These are phyloP conservation scores for Drosophila incognita DNA, from an alignment of 2,888 invertebrate genomes.

Conservation along the genomic window DNA sequence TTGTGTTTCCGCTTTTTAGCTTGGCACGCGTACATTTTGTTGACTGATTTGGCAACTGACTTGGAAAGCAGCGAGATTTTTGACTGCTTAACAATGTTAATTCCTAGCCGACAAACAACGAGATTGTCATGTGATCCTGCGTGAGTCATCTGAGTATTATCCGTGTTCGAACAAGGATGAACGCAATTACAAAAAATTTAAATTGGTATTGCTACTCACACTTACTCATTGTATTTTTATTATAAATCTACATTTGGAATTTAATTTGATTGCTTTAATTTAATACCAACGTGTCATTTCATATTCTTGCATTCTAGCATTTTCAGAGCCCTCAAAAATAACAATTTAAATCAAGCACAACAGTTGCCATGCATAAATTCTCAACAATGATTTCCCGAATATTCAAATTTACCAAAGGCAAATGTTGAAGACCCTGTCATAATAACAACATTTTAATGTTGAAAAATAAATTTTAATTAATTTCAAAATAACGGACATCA, in stretches of 20 bases:
- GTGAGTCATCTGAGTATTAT: conserved; percentile 14
- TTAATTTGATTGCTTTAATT: background rate
- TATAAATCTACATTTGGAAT: background rate
- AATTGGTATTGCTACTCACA: background rate
- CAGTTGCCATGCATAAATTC: background rate
- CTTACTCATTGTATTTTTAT: background rate
- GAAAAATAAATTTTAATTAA: conserved; percentile 67
- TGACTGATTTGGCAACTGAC: conserved; percentile 49
- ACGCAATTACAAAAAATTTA: background rate
- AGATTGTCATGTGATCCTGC: conserved; percentile 13
- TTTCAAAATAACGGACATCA: conserved; percentile 60
- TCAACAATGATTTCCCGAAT: conserved; percentile 3
- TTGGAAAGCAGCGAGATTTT: conserved; percentile 26
- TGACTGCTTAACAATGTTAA: conserved; percentile 59
- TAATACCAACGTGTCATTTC: background rate
- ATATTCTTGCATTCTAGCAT: background rate
- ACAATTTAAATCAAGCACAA: background rate
- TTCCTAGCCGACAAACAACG: conserved; percentile 16
- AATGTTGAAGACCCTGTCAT: conserved; percentile 3
- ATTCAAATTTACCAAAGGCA: conserved; percentile 5
- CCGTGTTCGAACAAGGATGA: background rate
- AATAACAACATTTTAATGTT: conserved; percentile 32
- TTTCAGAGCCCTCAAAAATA: background rate
- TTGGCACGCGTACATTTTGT: conserved; percentile 22
- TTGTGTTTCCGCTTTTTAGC: conserved; percentile 14